A percentile compares a stretch with the other conserved stretches of the same genome.
Conservation (phyloP, 2,113 vertebrate genomes). For the Elanoides forficatus region DNA sequence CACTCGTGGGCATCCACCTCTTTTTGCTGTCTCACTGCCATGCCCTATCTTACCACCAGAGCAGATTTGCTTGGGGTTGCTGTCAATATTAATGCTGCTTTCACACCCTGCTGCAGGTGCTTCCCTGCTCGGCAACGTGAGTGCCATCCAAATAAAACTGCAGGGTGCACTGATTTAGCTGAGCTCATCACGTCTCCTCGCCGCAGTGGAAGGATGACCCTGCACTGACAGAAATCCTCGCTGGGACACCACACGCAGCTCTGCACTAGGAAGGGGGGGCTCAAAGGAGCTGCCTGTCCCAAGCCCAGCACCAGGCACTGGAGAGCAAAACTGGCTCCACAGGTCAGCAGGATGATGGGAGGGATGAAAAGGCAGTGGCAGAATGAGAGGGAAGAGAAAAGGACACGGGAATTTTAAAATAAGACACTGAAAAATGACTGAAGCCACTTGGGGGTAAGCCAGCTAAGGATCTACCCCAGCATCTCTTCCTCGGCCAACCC, state of each 20-base stretch:
- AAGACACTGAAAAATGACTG: not conserved
- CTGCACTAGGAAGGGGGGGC: not conserved
- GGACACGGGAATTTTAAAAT: not conserved
- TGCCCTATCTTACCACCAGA: not conserved
- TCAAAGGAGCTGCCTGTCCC: not conserved
- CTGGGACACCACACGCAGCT: rapidly evolving
- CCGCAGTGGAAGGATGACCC: not conserved
- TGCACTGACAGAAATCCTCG: not conserved
- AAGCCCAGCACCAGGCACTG: not conserved
- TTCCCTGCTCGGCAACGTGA: constrained; percentile 8
- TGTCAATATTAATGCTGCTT: not conserved
- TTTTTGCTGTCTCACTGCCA: not conserved
- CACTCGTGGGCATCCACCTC: rapidly evolving
- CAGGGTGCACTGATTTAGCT: not conserved
- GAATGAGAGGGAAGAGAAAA: not conserved
- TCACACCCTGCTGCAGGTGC: constrained; percentile 25
- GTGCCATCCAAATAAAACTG: constrained; percentile 6
- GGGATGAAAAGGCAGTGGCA: not conserved
- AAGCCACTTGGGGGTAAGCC: not conserved
- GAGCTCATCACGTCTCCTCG: not conserved
- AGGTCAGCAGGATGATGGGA: not conserved
- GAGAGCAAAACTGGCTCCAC: not conserved
- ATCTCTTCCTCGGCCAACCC: not conserved
- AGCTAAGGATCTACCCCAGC: not conserved
- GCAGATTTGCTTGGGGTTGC: not conserved